Percentiles rank a stretch among this genome's conserved stretches.
Evolutionary conservation across 2,797 vertebrate genomes (phyloP).

Genomic region (Pyrocephalus nanus): DNA sequence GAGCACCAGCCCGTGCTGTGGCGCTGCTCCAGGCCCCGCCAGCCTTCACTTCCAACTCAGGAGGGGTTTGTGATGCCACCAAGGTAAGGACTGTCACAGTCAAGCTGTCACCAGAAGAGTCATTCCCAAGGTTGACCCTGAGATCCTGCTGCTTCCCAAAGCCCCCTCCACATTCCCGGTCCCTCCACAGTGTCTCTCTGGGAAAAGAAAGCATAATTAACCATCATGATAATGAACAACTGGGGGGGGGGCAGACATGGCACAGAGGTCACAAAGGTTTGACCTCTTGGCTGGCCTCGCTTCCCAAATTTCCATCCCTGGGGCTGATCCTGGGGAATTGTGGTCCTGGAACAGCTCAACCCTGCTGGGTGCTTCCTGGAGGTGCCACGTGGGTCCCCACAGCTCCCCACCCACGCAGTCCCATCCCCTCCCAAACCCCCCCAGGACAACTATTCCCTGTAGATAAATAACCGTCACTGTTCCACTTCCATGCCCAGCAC

Average conservation of each 20-base stretch:
- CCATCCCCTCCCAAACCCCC: not conserved
- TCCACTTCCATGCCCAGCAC: not conserved
- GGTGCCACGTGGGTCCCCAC: fast-evolving
- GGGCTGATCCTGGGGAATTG: fast-evolving
- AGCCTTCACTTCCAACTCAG: not conserved
- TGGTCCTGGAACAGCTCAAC: fast-evolving
- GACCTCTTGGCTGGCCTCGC: not conserved
- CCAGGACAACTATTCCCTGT: fast-evolving
- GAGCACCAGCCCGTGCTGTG: not conserved
- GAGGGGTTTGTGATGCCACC: not conserved
- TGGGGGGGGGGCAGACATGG: too few relatives aligned
- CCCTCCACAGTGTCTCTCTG: not conserved
- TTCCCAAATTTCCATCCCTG: not conserved
- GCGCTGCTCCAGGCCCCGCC: not conserved
- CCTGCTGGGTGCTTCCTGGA: not conserved
- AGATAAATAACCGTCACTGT: not conserved
- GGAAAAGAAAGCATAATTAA: not conserved
- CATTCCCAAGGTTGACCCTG: not conserved
- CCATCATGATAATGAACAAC: too few relatives aligned
- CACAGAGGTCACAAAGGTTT: fast-evolving
- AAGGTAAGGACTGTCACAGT: not conserved
- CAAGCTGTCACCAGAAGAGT: not conserved
- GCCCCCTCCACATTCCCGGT: not conserved
- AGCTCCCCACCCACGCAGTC: not conserved
- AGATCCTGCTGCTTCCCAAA: not conserved